phyloP scores from a whole-genome alignment of 2,888 invertebrate species.

The Nemapogon koenigi region DNA sequence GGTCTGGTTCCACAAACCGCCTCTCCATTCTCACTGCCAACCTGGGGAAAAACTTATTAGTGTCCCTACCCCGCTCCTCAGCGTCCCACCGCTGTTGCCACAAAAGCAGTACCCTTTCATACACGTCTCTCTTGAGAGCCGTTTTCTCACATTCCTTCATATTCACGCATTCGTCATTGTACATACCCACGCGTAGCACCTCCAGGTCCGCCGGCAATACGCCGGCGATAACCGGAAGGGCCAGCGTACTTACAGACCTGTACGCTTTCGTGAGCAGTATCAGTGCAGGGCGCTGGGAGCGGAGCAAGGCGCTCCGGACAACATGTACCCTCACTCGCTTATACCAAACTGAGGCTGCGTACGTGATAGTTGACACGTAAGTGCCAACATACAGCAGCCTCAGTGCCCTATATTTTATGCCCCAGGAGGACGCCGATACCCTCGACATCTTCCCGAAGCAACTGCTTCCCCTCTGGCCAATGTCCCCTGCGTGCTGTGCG shows the following conservation, averaged over 20 bases:
- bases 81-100: constrained; percentile 3
- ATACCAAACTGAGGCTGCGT: constrained; percentile 3
- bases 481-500: constrained; percentile 13
- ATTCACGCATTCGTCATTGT: background rate
- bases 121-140: background rate
- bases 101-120: background rate
- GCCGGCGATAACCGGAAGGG: constrained; percentile 2
- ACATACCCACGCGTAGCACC: background rate
- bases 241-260: constrained; percentile 3
- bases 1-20: background rate
- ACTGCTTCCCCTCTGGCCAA: constrained; percentile 16
- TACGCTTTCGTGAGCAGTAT: constrained; percentile 10
- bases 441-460: constrained; percentile 16
- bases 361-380: no score
- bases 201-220: constrained; percentile 9
- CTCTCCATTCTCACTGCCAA: background rate
- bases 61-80: background rate
- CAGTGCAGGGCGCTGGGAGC: no score
- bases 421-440: no score
- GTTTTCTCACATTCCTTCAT: background rate
- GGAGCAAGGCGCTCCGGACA: background rate
- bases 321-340: constrained; percentile 1
- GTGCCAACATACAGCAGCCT: no score
- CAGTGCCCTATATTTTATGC: no score
- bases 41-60: constrained; percentile 1